Evolutionary conservation across 2,888 invertebrate genomes (phyloP), one percentile per base, ranked within the genome.

Genomic region (Netelia virgata): DNA sequence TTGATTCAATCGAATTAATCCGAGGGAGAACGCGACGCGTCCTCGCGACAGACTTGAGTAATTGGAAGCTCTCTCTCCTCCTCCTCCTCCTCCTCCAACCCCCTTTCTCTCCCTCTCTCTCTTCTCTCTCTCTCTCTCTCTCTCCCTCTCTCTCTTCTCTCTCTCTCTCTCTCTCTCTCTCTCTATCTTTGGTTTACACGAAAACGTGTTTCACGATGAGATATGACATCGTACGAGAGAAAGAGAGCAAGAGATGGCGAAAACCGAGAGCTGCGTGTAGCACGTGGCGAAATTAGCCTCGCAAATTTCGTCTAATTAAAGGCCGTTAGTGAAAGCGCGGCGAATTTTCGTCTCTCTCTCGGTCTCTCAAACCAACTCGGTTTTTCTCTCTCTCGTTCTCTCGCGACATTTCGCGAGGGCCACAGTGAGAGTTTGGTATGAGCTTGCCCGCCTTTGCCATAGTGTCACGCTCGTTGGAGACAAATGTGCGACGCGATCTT

Each of bases 1-100:
- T 88, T 88, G 86, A 90, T 90, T 89, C 85, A 80, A 91, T 90
- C 88, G 87, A 88, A 88, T 89, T 89, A 89, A 90, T 88, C 86
- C 87, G 78, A 79, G 79, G 66, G 63, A 63, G 80, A 81, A 84
- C 16, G 82, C 84, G 86, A 69, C 81, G 72, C 77, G 78, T 77
- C 69, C 78, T 77, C 77, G 73, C 81, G 82, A 85, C 84, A 79
- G 78, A 64, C 81, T 77, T 83, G 89, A 91, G 88, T 91, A 91
- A 91, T 90, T 90, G 87, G 85, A 86, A 69, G 81, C 81, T 66
- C 18, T 10, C 64, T 41, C 41, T 75, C 18, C n/a, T 16, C 47
- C 43, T 57, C 66, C 18, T 16, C 41, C 41, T 50, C 61, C 36
- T 23, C 9, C 70, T 53, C 28, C 63, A n/a, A n/a, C n/a, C n/a